phyloP scores from a whole-genome alignment of 2,888 invertebrate genomes.

The Neoitamus cyanurus region DNA sequence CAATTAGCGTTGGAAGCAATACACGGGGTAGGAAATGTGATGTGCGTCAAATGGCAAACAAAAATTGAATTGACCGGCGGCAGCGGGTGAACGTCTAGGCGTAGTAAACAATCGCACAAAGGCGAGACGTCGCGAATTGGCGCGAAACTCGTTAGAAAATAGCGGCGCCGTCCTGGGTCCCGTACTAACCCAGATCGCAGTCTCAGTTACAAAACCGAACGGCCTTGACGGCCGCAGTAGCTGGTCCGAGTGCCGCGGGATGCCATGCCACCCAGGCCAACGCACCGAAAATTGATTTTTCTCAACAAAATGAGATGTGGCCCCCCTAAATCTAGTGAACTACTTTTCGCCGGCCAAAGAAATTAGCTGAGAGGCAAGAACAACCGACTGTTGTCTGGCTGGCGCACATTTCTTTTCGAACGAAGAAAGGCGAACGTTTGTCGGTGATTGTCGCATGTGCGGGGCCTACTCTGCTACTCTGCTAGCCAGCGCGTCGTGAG shows the following conservation, averaged over 20 bases:
- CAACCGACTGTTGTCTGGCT: background rate
- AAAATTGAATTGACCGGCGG: background rate
- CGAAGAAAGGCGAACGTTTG: background rate
- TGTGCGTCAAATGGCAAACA: background rate
- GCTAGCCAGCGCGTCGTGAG: background rate
- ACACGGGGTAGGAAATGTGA: background rate
- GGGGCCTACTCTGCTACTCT: background rate
- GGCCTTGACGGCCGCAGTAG: conserved; percentile 38
- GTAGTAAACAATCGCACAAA: background rate
- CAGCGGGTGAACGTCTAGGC: background rate
- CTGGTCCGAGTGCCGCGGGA: background rate
- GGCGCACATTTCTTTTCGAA: background rate
- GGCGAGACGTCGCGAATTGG: conserved; percentile 5
- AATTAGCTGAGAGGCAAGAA: background rate
- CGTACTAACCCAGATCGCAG: conserved; percentile 23
- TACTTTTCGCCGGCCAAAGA: background rate
- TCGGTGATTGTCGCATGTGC: background rate
- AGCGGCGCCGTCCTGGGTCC: background rate
- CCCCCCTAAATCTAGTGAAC: conserved; percentile 30
- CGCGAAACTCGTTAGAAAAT: conserved; percentile 2
- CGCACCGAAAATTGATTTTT: conserved; percentile 6
- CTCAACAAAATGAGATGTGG: conserved; percentile 1
- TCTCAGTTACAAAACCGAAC: conserved; percentile 44
- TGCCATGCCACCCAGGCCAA: conserved; percentile 33
- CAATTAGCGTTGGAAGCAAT: background rate